Evolutionary conservation across 2,797 vertebrate genomes (phyloP), one percentile per base, ranked within the genome.

Genomic region (Anguilla megastoma): DNA sequence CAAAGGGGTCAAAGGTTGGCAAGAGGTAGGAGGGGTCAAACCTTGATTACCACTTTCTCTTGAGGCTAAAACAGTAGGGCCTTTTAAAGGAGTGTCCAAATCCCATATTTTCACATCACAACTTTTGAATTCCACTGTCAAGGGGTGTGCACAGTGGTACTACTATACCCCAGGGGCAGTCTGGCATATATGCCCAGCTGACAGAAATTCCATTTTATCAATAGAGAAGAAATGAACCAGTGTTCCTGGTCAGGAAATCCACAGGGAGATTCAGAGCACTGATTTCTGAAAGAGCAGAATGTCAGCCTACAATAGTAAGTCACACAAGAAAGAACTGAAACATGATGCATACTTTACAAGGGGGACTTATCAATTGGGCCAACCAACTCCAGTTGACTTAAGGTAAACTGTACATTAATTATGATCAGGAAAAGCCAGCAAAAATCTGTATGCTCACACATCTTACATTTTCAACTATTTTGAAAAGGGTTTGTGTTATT

Each of bases 41-140:
- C 16, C 79, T 66, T 69, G 87, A 54, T 83, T 63, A 80, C 60
- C 56, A 69, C 60, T 84, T 84, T 69, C 79, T 52, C 24, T 82
- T 58, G 45, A 87, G 80, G 87, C 48, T n/a, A 54, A 76, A 69
- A 69, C 86, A 86, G 52, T 66, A 56, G 50, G 21, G 50, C 54
- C 82, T 80, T 87, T 87, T 87, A 56, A 87, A 84, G 33, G 18
- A 84, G 80, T 69, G 87, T 80, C 87, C 58, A 80, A 87, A 63
- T 56, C 69, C 45, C 36, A 83, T 36, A 84, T 84, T 58, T 48
- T 60, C 6, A 48, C 79, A 83, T 41, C 27, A 41, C 21, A 58
- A 56, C 86, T 8, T 76, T 45, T 84, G 80, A 82, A 87, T 27
- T 45, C 8, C 45, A 27, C 76, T 83, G 56, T 45, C 24, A 27